Percentiles rank a stretch among this genome's conserved stretches.
These are phyloP conservation scores for Mustela lutreola DNA, from an alignment of 2,113 vertebrate genomes.

Conservation along the genomic window DNA sequence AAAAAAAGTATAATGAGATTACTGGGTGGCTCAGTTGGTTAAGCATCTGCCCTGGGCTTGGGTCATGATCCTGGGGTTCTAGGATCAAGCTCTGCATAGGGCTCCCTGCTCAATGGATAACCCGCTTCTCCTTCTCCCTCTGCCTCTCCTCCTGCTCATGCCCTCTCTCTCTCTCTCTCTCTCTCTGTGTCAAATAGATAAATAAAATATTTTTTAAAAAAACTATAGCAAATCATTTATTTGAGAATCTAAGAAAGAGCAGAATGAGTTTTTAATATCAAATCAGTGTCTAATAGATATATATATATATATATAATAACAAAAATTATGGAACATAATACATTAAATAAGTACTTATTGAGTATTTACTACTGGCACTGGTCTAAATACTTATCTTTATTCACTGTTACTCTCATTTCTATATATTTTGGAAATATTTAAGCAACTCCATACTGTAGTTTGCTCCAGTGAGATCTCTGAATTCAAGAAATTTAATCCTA, in stretches of 20 bases:
- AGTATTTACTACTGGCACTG: not conserved
- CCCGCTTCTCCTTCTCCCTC: no score
- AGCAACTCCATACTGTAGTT: not conserved
- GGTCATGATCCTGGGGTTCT: no score
- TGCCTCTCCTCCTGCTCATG: no score
- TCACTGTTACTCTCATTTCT: not conserved
- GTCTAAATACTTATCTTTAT: not conserved
- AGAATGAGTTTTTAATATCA: not conserved
- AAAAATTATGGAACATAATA: not conserved
- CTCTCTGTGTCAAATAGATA: no score
- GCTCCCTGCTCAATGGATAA: no score
- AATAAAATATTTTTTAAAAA: no score
- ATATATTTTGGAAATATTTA: conserved; percentile 1
- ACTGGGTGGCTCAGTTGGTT: no score
- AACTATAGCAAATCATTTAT: not conserved
- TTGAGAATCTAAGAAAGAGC: not conserved
- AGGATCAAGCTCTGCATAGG: no score
- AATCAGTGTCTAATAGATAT: not conserved
- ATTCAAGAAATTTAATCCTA: not conserved
- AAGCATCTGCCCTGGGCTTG: no score
- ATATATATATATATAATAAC: not conserved
- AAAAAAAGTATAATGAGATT: not conserved
- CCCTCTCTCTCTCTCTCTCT: no score
- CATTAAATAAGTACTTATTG: not conserved
- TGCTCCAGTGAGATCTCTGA: not conserved